phyloP scores from a whole-genome alignment of 2,888 invertebrate genomes.

The Tenthredo mesomela region DNA sequence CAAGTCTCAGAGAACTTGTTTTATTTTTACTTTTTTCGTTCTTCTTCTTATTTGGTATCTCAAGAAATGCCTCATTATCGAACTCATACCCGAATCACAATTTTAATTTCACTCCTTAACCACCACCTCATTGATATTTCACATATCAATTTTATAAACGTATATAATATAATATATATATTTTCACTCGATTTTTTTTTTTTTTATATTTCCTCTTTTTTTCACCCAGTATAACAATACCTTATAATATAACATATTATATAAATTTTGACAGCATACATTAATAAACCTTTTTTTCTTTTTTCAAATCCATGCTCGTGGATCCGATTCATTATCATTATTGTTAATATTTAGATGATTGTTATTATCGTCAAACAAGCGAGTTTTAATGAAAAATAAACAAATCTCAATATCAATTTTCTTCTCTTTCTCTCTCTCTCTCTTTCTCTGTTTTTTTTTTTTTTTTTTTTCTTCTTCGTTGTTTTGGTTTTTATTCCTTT shows the following conservation, averaged over 20 bases:
- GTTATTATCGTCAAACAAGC: slow-evolving; percentile 40
- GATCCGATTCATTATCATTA: slow-evolving; percentile 2
- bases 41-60: not conserved
- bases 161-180: too few relatives aligned
- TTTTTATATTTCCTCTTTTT: too few relatives aligned
- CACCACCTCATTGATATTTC: too few relatives aligned
- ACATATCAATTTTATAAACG: too few relatives aligned
- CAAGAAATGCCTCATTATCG: slow-evolving; percentile 64
- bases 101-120: slow-evolving; percentile 61
- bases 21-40: slow-evolving; percentile 41
- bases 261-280: too few relatives aligned
- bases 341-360: slow-evolving; percentile 8
- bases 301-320: not conserved
- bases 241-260: too few relatives aligned
- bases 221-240: too few relatives aligned
- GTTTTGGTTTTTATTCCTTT: not conserved
- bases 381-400: slow-evolving; percentile 41
- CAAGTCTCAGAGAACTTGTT: slow-evolving; percentile 67
- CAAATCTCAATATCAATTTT: slow-evolving; percentile 25
- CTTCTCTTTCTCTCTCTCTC: not conserved
- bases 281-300: not conserved
- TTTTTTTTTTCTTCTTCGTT: not conserved
- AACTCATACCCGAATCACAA: slow-evolving; percentile 62
- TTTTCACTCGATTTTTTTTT: too few relatives aligned
- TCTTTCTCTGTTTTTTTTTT: too few relatives aligned